phyloP scores from a whole-genome alignment of 2,888 invertebrate genomes.

The Vesta saturnalis region DNA sequence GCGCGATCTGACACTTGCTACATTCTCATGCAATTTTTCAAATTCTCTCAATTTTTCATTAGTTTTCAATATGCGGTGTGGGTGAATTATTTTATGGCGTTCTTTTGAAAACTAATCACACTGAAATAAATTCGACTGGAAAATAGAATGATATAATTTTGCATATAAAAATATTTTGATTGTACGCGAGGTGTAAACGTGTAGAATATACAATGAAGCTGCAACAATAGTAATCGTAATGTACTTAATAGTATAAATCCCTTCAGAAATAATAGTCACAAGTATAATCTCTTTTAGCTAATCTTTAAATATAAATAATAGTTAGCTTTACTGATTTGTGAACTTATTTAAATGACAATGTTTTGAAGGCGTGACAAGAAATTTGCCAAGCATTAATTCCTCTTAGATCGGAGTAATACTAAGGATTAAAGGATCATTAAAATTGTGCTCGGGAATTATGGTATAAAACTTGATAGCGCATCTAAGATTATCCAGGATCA shows the following conservation, averaged over 20 bases:
- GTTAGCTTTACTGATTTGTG: conserved; percentile 40
- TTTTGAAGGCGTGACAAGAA: conserved; percentile 59
- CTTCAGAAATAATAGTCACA: background rate
- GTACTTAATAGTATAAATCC: background rate
- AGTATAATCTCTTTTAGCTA: background rate
- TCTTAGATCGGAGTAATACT: conserved; percentile 63
- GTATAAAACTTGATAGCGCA: conserved; percentile 64
- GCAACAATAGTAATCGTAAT: too few relatives aligned
- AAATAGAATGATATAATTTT: too few relatives aligned
- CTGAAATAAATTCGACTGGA: background rate
- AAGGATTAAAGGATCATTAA: conserved; percentile 63
- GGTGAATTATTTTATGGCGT: background rate
- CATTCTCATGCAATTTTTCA: conserved; percentile 56
- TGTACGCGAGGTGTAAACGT: too few relatives aligned
- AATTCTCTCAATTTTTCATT: conserved; percentile 39
- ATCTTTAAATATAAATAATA: background rate
- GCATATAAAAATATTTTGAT: too few relatives aligned
- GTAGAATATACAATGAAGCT: too few relatives aligned
- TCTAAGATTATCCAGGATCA: conserved; percentile 63
- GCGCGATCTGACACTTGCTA: conserved; percentile 54
- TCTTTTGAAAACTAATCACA: background rate
- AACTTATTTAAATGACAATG: conserved; percentile 50
- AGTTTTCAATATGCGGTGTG: conserved; percentile 28
- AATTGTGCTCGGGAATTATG: conserved; percentile 64
- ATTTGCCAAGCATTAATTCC: conserved; percentile 61